Conservation (phyloP, 2,888 invertebrate genomes). For the Myathropa florea region DNA sequence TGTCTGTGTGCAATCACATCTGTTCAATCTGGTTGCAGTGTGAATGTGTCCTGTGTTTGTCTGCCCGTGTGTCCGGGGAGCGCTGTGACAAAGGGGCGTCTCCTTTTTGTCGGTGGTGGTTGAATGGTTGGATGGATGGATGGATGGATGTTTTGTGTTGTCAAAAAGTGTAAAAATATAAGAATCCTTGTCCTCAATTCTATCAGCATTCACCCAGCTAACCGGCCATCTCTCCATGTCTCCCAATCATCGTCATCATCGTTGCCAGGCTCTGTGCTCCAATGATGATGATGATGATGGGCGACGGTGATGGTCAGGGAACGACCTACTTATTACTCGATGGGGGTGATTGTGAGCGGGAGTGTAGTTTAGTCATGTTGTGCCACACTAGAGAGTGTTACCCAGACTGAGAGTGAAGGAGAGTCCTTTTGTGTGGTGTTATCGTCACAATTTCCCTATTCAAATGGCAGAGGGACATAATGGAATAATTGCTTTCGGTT, state of each 20-base stretch:
- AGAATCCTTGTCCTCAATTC: constrained; percentile 30
- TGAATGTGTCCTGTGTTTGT: background rate
- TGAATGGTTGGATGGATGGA: background rate
- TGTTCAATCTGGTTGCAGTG: constrained; percentile 39
- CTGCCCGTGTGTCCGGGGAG: background rate
- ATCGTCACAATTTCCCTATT: constrained; percentile 56
- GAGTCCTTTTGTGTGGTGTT: constrained; percentile 40
- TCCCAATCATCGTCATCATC: background rate
- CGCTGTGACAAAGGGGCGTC: constrained; percentile 38
- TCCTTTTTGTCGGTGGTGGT: background rate
- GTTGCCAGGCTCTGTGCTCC: no score
- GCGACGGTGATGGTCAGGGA: constrained; percentile 35
- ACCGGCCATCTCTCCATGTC: background rate
- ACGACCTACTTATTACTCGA: constrained; percentile 55
- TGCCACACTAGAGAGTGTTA: constrained; percentile 12
- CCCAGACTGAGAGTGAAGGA: background rate
- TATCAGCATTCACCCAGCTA: background rate
- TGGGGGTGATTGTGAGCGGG: background rate
- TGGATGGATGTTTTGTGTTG: constrained; percentile 39
- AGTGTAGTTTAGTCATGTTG: constrained; percentile 34
- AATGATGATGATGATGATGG: constrained; percentile 10
- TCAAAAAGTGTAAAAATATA: constrained; percentile 31
- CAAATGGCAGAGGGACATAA: constrained; percentile 51
- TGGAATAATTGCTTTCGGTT: constrained; percentile 63
- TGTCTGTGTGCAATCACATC: constrained; percentile 36